These are phyloP conservation scores for Epinotia ramella DNA, from an alignment of 2,888 invertebrate genomes.

Conservation along the genomic window DNA sequence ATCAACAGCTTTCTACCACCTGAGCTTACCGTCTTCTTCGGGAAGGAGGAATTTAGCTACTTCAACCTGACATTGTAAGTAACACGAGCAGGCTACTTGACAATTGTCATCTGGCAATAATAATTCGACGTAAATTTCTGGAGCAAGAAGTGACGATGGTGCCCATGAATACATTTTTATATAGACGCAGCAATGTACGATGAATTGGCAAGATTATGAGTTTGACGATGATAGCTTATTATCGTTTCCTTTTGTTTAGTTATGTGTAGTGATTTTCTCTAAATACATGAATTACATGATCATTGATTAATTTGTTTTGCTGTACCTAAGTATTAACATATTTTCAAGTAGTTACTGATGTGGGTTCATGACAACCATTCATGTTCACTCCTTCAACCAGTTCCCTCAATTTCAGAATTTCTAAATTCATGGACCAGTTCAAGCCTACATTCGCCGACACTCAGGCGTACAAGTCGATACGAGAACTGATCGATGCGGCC, in stretches of 20 bases:
- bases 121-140: too few relatives aligned
- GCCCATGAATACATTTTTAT: too few relatives aligned
- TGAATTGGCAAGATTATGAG: too few relatives aligned
- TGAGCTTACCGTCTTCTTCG: slow-evolving; percentile 68
- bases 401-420: slow-evolving; percentile 65
- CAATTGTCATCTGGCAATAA: too few relatives aligned
- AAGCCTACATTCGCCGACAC: slow-evolving; percentile 75
- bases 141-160: too few relatives aligned
- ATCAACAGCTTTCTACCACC: slow-evolving; percentile 78
- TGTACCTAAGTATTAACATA: too few relatives aligned
- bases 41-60: slow-evolving; percentile 70
- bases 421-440: slow-evolving; percentile 69
- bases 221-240: too few relatives aligned
- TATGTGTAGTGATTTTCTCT: too few relatives aligned
- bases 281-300: too few relatives aligned
- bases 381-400: background rate
- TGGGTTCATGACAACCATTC: background rate
- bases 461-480: slow-evolving; percentile 64
- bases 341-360: background rate
- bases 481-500: slow-evolving; percentile 63
- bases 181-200: too few relatives aligned
- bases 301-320: too few relatives aligned
- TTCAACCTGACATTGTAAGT: slow-evolving; percentile 73
- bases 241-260: too few relatives aligned
- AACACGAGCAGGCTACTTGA: background rate